Evolutionary conservation across 1,140 invertebrate genomes (phyloP), one percentile per base, ranked within the genome.

Genomic region (Orius laevigatus): DNA sequence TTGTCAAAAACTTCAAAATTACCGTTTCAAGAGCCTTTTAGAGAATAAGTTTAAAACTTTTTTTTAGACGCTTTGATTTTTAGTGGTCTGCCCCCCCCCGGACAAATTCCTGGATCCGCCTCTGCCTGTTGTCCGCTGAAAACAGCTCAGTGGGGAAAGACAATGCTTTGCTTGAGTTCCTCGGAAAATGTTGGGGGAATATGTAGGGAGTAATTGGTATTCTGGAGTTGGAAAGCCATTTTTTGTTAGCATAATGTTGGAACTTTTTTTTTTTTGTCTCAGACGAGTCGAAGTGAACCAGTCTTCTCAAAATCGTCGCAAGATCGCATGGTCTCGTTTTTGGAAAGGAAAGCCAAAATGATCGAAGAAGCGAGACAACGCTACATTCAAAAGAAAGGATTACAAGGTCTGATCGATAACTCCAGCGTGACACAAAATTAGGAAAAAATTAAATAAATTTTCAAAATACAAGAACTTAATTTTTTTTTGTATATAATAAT

Each of bases 371-470:
- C 84, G 11, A 68, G 82, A 46, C 70, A 73, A 65, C 73, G 73
- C 55, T 90, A 87, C 60, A 80, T 85, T 48, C 70, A 81, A 61
- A 88, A 86, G 63, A 79, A 88, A 57, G 74, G 74, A 15, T 67
- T 82, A n/a, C 43, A 42, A 14, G 20, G 39, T 34, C 16, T 42
- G n/a, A 25, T 33, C 12, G 12, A 19, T 16, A 25, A 33, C 35
- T 11, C n/a, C 15, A 11, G 43, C 12, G 10, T n/a, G 2, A 3
- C 41, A 43, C 14, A n/a, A 11, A n/a, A 11, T 20, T 16, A 38
- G n/a, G 15, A 38, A 16, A 38, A n/a, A 10, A 41, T 15, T 10
- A 15, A 15, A n/a, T 16, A n/a, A 20, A 11, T 15, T 43, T 18
- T 43, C 4, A 46, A 25, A 3, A 11, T 16, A 46, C 25, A 8